phyloP scores from a whole-genome alignment of 2,888 invertebrate genomes.

The Tuberolachnus salignus region DNA sequence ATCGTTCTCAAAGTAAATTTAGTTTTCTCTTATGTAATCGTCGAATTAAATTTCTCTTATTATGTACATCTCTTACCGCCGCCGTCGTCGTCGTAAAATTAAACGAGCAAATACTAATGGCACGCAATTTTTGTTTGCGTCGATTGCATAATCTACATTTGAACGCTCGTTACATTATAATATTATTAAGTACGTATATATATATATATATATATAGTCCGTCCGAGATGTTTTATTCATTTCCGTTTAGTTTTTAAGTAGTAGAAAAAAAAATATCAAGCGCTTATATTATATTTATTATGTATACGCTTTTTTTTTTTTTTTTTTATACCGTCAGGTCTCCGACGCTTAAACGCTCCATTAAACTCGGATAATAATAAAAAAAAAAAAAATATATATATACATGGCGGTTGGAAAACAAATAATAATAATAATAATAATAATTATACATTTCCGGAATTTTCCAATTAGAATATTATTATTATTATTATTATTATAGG shows the following conservation, averaged over 20 bases:
- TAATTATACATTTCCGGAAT: not conserved
- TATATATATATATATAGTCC: not conserved
- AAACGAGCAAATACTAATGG: slow-evolving; percentile 30
- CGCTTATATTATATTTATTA: no score
- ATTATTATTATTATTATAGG: no score
- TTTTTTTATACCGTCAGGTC: not conserved
- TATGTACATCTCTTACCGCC: not conserved
- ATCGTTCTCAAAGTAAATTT: slow-evolving; percentile 47
- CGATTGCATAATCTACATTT: slow-evolving; percentile 1
- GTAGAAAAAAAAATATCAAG: not conserved
- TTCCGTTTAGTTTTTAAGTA: not conserved
- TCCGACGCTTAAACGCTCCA: not conserved
- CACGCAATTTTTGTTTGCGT: slow-evolving; percentile 30
- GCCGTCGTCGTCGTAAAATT: slow-evolving; percentile 28
- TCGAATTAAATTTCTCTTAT: slow-evolving; percentile 28
- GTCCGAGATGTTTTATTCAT: not conserved
- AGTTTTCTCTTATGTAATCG: slow-evolving; percentile 27
- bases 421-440: no score
- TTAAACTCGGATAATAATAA: not conserved
- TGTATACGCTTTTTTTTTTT: not conserved
- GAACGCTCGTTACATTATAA: not conserved
- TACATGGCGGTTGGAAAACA: no score
- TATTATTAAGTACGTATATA: not conserved
- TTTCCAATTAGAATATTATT: not conserved
- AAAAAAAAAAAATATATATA: not conserved